Evolutionary conservation across 2,113 vertebrate genomes (phyloP).

Genomic region (Aptenodytes forsteri): DNA sequence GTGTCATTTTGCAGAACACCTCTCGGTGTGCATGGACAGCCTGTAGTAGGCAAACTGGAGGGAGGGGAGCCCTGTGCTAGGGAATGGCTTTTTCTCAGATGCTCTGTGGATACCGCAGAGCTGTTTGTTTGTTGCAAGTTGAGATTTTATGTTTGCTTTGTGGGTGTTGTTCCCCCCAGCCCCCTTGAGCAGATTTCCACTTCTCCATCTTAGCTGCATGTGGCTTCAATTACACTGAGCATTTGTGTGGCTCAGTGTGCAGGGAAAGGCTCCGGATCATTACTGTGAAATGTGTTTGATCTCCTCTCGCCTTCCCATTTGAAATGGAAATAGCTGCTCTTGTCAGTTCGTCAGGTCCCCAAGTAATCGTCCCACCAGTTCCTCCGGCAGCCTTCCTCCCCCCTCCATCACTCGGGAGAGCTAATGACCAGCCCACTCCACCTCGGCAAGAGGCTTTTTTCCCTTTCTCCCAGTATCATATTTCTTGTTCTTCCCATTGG

Average conservation of each 20-base stretch:
- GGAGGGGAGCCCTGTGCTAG: neutral
- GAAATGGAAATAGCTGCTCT: slow-evolving; percentile 74
- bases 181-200: slow-evolving; percentile 22
- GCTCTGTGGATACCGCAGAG: neutral
- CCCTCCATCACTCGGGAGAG: neutral
- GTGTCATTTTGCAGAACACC: neutral
- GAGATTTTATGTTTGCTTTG: slow-evolving; percentile 36
- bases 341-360: slow-evolving; percentile 63
- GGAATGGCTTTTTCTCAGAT: neutral
- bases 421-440: slow-evolving; percentile 5
- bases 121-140: slow-evolving; percentile 30
- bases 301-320: slow-evolving; percentile 60
- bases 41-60: neutral
- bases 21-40: neutral
- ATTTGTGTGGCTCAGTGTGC: slow-evolving; percentile 25
- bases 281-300: slow-evolving; percentile 67
- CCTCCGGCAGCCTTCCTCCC: neutral
- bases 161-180: neutral
- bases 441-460: neutral
- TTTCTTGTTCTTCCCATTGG: neutral
- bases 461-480: neutral
- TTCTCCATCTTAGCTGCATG: neutral
- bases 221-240: slow-evolving; percentile 50
- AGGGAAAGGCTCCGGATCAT: slow-evolving; percentile 26
- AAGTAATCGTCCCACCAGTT: slow-evolving; percentile 45